Base-by-base conservation (phyloP, 2,888 invertebrate species). In the Ctena decussata region DNA sequence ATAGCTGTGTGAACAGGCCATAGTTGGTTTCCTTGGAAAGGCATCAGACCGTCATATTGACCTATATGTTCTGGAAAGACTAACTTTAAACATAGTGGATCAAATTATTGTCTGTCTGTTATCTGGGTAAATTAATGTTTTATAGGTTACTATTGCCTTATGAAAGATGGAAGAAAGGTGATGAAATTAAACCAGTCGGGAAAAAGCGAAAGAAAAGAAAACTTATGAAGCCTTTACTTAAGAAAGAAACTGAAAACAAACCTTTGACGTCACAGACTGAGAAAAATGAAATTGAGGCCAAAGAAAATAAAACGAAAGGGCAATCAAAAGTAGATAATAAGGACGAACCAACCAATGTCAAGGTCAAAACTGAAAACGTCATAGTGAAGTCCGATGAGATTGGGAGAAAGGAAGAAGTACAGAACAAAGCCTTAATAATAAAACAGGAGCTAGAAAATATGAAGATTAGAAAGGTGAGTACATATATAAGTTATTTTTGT, bases 81-180 rank as follows among this genome's bases (percentile, higher is more conserved):
- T n/a, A n/a, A n/a, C n/a, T n/a, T n/a, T n/a, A n/a, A n/a, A n/a
- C n/a, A n/a, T n/a, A n/a, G n/a, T n/a, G n/a, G n/a, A n/a, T n/a
- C n/a, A n/a, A n/a, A n/a, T n/a, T n/a, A n/a, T n/a, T n/a, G n/a
- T n/a, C n/a, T n/a, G n/a, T n/a, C n/a, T n/a, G n/a, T n/a, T n/a
- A n/a, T n/a, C n/a, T n/a, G n/a, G n/a, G n/a, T n/a, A n/a, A n/a
- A n/a, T n/a, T n/a, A n/a, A n/a, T 57, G 3, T 57, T 27, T 65
- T 88, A 24, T 76, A 94, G 94, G 72, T 81, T 94, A 27, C 83
- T 94, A 41, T 81, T 94, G 76, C 92, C 94, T 11, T 94, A 90
- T 90, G 94, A 94, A 82, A 86, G 91, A 0, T 89, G 92, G 82
- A 86, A 84, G 41, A 90, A 85, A 49, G 92, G 85, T 12, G 46